Evolutionary conservation across 2,113 vertebrate species (phyloP).

Genomic region (Leptodactylus fuscus): DNA sequence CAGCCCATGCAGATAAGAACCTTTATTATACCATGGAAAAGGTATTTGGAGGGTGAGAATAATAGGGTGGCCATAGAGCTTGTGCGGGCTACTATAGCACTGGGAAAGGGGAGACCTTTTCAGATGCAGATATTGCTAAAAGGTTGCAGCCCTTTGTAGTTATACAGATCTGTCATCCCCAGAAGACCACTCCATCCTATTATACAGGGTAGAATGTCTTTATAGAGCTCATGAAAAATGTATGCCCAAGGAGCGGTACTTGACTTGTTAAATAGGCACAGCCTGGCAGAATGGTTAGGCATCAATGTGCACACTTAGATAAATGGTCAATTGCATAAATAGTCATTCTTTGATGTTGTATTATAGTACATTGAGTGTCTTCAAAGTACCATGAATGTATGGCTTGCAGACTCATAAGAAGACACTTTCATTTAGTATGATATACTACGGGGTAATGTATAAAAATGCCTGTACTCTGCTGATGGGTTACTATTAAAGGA

Average conservation of each 20-base stretch:
- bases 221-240: not conserved
- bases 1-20: slow-evolving; percentile 33
- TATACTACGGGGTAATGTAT: too few species aligned
- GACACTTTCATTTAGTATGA: too few species aligned
- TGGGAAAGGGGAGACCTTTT: slow-evolving; percentile 27
- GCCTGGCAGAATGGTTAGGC: not conserved
- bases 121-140: slow-evolving; percentile 31
- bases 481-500: too few species aligned
- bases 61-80: not conserved
- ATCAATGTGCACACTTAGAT: not conserved
- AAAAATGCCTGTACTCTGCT: too few species aligned
- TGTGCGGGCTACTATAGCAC: not conserved
- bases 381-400: too few species aligned
- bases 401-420: too few species aligned
- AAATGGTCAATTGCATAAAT: not conserved
- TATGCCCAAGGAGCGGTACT: not conserved
- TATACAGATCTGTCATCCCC: too few species aligned
- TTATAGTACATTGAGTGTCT: too few species aligned
- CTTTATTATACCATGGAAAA: not conserved
- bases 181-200: too few species aligned
- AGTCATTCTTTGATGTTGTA: not conserved
- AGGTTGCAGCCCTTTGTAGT: not conserved
- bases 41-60: slow-evolving; percentile 2
- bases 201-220: not conserved
- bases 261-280: not conserved